Evolutionary conservation across 1,140 invertebrate species (phyloP), one percentile per base, ranked within the genome.

Genomic region (Drosophila ananassae): DNA sequence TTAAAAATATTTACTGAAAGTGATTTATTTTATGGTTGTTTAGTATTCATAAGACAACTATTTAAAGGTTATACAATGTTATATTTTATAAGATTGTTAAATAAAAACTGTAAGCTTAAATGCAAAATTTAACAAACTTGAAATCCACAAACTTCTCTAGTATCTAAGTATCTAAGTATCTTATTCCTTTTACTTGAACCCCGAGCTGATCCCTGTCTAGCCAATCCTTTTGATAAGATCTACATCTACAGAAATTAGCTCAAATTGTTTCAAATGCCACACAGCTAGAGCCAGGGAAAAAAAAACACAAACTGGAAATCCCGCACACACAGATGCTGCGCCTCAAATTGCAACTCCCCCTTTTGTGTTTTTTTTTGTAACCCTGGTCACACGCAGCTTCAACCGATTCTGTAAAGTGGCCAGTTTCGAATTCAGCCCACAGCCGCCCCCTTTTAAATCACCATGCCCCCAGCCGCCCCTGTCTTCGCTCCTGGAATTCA

Each of bases 251-350:
- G 50, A 75, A 75, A 75, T 75, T 74, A 74, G 69, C 73, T 75
- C 39, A 75, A 75, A 75, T 75, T 75, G 71, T 75, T 66, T 75
- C 69, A 74, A 75, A 75, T 75, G 71, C 73, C 60, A 75, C 54
- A 25, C 69, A 57, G 41, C 32, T 30, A 28, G 28, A 51, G 9
- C 12, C 60, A n/a, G 41, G 25, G 9, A 8, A 74, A 53, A 8
- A 59, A 30, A 34, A 51, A 21, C 13, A 30, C 7, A 21, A 69
- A 69, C 66, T 69, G 66, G 60, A 75, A 66, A 61, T 63, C 68
- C 54, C 59, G 44, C 73, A 75, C 62, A 76, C 53, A 61, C 46
- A 57, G 63, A 55, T 62, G 57, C 56, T 63, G 32, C 47, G 52
- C 56, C 66, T 69, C 66, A 56, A 69, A 69, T 69, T 69, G 64